Evolutionary conservation across 2,113 vertebrate genomes (phyloP).

Genomic region (Rostratula benghalensis): DNA sequence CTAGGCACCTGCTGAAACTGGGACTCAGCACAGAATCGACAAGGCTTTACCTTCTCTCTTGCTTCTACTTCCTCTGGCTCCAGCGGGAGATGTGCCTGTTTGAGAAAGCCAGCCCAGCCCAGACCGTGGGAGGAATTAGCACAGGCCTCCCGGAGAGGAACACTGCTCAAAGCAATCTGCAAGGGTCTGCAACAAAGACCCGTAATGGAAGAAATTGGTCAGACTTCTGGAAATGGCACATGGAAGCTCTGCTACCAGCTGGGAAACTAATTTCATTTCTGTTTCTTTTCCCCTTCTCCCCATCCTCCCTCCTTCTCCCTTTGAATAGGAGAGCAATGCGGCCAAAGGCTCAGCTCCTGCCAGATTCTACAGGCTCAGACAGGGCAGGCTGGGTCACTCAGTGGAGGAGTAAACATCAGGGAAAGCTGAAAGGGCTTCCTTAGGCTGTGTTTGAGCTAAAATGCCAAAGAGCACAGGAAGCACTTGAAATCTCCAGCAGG

Average conservation of each 20-base stretch:
- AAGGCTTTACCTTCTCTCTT: not conserved
- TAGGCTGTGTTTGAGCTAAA: not conserved
- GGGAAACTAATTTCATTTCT: conserved; percentile 35
- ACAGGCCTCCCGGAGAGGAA: not conserved
- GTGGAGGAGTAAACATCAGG: not conserved
- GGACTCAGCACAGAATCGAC: not conserved
- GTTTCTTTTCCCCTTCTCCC: not conserved
- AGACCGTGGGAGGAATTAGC: not conserved
- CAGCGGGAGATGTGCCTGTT: not conserved
- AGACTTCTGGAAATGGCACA: not conserved
- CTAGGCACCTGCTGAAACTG: not conserved
- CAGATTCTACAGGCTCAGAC: not conserved
- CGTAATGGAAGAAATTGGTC: not conserved
- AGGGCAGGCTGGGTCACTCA: not conserved
- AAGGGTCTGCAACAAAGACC: not conserved
- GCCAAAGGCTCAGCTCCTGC: conserved; percentile 39
- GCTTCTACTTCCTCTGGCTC: not conserved
- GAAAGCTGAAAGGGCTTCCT: not conserved
- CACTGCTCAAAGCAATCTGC: not conserved
- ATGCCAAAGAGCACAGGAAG: not conserved
- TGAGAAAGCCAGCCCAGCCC: not conserved
- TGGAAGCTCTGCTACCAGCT: conserved; percentile 10
- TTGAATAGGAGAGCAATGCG: not conserved
- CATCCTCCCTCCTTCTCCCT: not conserved
- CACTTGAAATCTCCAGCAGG: not conserved